Conservation (phyloP, 2,113 vertebrate genomes). For the Penelope pileata region DNA sequence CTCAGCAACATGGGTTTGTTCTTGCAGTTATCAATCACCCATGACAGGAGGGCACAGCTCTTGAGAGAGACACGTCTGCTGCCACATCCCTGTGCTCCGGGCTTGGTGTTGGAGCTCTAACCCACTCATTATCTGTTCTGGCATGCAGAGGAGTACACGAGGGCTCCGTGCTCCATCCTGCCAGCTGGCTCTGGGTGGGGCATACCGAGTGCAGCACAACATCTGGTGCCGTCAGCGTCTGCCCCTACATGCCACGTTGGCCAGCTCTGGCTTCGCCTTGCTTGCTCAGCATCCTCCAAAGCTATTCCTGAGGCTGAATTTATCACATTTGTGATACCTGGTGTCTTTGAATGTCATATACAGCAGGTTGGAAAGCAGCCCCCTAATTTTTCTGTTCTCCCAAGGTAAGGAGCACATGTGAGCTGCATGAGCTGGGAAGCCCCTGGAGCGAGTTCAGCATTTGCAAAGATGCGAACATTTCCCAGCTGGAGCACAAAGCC, state of each 20-base stretch:
- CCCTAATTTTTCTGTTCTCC: neutral
- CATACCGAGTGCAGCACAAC: neutral
- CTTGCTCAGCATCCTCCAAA: neutral
- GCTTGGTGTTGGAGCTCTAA: neutral
- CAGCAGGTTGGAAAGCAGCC: neutral
- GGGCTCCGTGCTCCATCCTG: neutral
- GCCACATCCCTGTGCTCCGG: neutral
- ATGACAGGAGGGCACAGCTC: neutral
- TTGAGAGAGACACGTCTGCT: neutral
- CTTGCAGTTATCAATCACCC: neutral
- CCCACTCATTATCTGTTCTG: neutral
- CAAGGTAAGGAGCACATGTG: neutral
- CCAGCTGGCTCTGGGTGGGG: neutral
- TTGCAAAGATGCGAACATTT: neutral
- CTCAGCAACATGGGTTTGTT: neutral
- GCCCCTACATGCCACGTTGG: neutral
- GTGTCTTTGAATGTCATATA: neutral
- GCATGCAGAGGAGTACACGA: neutral
- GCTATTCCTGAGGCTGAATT: accelerated
- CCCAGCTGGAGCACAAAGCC: neutral
- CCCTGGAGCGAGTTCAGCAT: neutral
- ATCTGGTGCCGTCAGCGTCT: neutral
- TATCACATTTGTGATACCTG: neutral
- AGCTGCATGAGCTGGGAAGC: neutral
- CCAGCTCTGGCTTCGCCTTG: neutral